Evolutionary conservation across 1,140 invertebrate genomes (phyloP).

Genomic region (Tachypleus tridentatus): DNA sequence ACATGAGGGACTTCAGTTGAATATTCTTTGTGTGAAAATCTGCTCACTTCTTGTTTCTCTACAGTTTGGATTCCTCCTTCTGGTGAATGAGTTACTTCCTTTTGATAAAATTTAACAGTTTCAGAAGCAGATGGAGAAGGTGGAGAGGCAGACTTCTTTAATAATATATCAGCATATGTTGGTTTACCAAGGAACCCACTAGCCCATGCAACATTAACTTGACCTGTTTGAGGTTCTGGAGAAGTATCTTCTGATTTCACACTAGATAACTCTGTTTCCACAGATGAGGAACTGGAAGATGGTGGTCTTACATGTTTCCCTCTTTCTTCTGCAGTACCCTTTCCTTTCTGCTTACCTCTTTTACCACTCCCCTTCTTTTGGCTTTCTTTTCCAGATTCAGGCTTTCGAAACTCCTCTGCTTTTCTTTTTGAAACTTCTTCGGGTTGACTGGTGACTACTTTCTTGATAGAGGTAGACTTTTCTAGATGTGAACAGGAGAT

Average conservation of each 20-base stretch:
- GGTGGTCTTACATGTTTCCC: too few relatives aligned
- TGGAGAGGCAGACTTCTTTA: conserved; percentile 9
- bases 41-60: conserved; percentile 15
- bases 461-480: too few relatives aligned
- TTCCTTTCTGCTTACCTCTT: too few relatives aligned
- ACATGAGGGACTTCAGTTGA: background rate
- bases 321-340: too few relatives aligned
- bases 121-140: background rate
- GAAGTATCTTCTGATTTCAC: conserved; percentile 3
- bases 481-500: too few relatives aligned
- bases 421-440: too few relatives aligned
- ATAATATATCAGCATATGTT: conserved; percentile 20
- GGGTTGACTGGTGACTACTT: too few relatives aligned
- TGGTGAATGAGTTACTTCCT: conserved; percentile 11
- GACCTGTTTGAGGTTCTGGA: background rate
- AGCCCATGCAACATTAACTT: conserved; percentile 10
- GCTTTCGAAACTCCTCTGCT: background rate
- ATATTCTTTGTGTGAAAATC: conserved; percentile 7
- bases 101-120: conserved; percentile 6
- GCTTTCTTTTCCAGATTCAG: background rate
- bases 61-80: conserved; percentile 6
- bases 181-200: conserved; percentile 17
- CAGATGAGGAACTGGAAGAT: too few relatives aligned
- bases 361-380: too few relatives aligned
- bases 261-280: too few relatives aligned